Percentiles rank a stretch among this genome's conserved stretches.
phyloP scores from a whole-genome alignment of 2,888 invertebrate species.

The Pollenia amentaria region DNA sequence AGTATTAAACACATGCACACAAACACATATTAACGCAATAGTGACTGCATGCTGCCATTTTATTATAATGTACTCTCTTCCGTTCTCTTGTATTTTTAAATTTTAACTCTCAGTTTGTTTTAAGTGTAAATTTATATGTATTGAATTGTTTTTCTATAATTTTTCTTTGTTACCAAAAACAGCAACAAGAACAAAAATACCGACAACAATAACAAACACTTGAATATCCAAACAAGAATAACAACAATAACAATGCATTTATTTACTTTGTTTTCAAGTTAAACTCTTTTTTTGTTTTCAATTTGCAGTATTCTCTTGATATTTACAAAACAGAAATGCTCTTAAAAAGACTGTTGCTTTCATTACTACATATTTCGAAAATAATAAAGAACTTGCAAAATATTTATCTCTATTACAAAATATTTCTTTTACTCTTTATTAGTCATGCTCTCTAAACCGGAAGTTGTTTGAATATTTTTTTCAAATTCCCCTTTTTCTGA shows the following conservation, averaged over 20 bases:
- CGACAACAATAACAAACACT: background rate
- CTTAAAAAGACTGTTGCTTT: conserved; percentile 68
- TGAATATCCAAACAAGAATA: conserved; percentile 3
- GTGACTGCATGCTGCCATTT: conserved; percentile 27
- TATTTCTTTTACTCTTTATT: background rate
- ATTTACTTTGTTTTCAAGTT: background rate
- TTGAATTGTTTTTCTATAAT: conserved; percentile 16
- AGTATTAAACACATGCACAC: background rate
- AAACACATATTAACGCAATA: background rate
- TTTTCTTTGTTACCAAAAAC: conserved; percentile 33
- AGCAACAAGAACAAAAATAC: conserved; percentile 8
- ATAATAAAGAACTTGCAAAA: background rate
- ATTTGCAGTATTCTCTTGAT: conserved; percentile 11
- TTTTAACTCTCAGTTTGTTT: background rate
- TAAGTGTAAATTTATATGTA: no score
- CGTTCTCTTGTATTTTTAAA: background rate
- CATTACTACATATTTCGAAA: background rate
- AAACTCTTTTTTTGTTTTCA: background rate
- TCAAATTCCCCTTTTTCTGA: conserved; percentile 46
- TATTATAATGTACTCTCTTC: conserved; percentile 20
- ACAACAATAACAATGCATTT: conserved; percentile 23
- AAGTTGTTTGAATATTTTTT: conserved; percentile 53
- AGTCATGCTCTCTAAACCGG: conserved; percentile 58
- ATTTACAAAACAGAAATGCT: background rate
- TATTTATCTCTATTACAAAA: background rate